Base-by-base conservation (phyloP, 2,888 invertebrate species). In the Drosophila nr. perissopoda region DNA sequence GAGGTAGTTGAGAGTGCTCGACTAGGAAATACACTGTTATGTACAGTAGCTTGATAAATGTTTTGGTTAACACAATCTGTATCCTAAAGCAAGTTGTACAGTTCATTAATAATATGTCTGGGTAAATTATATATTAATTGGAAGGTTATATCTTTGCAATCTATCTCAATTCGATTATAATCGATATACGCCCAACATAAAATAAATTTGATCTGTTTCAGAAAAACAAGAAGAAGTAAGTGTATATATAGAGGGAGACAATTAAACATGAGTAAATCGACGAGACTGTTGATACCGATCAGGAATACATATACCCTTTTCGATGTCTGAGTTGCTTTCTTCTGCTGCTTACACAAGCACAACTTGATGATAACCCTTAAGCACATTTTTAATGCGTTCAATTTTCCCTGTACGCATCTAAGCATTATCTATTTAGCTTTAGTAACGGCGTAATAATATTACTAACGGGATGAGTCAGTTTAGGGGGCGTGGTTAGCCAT, bases 361-460 rank as follows among this genome's bases (percentile, higher is more conserved):
- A 42, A 21, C 21, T 42, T 21, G 11, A 21, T 42, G 42, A 42
- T 21, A 42, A 5, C 0, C 11, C 2, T 42, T 13, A 42, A 42
- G 1, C 16, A 16, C 25, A 25, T 16, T 25, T 45, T 25, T 4
- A 16, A 4, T 4, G 45, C 7, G 25, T 25, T 25, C 27, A 45
- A 45, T 10, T 16, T 21, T 11, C 42, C 42, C 21, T 13, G 5
- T 42, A 11, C 8, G 16, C 25, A 16, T 25, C 8, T 8, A 16
- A 16, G 27, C 25, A 25, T 25, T 45, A 33, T 52, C 18, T 36
- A n/a, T 38, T n/a, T 27, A 18, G 36, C 34, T 34, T 34, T 53
- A 2, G 42, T 42, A 21, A 42, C 42, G 21, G 6, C 53, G 25
- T 59, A 76, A 74, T 74, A 56, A 70, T 63, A 51, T 70, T 70